Evolutionary conservation across 2,113 vertebrate species (phyloP).

Genomic region (Elephantulus edwardii): DNA sequence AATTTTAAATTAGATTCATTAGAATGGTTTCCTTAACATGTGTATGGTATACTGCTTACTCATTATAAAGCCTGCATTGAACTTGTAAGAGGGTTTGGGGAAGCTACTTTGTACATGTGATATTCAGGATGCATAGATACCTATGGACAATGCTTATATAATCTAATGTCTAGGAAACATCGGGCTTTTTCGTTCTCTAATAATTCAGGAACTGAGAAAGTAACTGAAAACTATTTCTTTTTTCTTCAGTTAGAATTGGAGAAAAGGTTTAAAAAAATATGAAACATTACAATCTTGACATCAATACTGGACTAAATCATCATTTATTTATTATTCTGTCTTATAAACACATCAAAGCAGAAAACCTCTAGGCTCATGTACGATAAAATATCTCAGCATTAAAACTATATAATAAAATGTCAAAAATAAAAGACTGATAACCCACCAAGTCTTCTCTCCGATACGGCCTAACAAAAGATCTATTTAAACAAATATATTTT

Average conservation of each 20-base stretch:
- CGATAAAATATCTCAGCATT: conserved; percentile 67
- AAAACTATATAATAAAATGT: conserved; percentile 73
- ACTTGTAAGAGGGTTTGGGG: background rate
- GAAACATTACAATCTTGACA: conserved; percentile 41
- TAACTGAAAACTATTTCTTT: conserved; percentile 31
- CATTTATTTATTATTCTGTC: conserved; percentile 74
- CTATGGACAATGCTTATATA: background rate
- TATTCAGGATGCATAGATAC: background rate
- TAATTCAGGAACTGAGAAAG: conserved; percentile 32
- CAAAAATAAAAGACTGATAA: conserved; percentile 65
- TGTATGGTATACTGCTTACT: background rate
- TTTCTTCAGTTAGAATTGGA: conserved; percentile 39
- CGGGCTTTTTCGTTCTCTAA: background rate
- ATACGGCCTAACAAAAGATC: background rate
- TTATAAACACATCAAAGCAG: conserved; percentile 73
- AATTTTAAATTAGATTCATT: conserved; percentile 16
- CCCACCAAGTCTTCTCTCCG: conserved; percentile 9
- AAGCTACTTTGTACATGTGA: background rate
- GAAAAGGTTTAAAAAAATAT: conserved; percentile 44
- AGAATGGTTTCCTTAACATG: background rate
- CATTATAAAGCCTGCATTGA: background rate
- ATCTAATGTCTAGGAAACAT: background rate
- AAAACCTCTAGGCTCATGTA: conserved; percentile 67
- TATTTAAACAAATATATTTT: conserved; percentile 30
- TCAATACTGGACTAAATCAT: conserved; percentile 61